Conservation (phyloP, 2,888 invertebrate species). For the Tetragonula carbonaria region DNA sequence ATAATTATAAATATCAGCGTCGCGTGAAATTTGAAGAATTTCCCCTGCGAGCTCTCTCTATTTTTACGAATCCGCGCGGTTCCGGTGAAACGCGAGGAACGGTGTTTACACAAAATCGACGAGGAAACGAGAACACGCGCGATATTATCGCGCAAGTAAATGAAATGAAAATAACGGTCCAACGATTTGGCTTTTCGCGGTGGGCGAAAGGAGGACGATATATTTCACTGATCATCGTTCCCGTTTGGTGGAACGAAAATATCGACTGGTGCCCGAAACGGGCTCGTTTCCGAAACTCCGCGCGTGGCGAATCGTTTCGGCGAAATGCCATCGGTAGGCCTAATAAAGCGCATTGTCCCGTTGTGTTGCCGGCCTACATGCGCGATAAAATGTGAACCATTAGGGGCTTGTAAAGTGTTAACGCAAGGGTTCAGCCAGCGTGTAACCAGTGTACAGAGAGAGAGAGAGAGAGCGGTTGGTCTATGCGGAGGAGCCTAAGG, state of each 20-base stretch:
- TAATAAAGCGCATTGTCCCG: slow-evolving; percentile 55
- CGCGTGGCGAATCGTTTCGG: slow-evolving; percentile 11
- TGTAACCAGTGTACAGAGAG: slow-evolving; percentile 30
- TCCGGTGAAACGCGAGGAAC: background rate
- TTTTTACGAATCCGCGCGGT: background rate
- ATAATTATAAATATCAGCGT: background rate
- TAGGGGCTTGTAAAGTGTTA: slow-evolving; percentile 47
- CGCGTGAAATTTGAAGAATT: background rate
- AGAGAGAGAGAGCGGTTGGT: slow-evolving; percentile 36
- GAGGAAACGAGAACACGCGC: slow-evolving; percentile 8
- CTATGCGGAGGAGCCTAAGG: slow-evolving; percentile 66
- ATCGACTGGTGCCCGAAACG: slow-evolving; percentile 1
- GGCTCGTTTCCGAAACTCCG: background rate
- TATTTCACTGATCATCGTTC: slow-evolving; percentile 30
- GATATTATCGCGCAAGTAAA: slow-evolving; percentile 41
- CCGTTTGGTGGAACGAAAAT: slow-evolving; percentile 29
- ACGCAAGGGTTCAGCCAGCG: slow-evolving; percentile 42
- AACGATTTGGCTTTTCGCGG: slow-evolving; percentile 11
- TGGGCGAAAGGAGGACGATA: slow-evolving; percentile 10
- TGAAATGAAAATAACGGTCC: slow-evolving; percentile 46
- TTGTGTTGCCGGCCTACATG: background rate
- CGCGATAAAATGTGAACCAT: slow-evolving; percentile 49
- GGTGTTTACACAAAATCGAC: slow-evolving; percentile 7
- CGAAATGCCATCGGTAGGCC: slow-evolving; percentile 26
- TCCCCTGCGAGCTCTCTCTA: background rate